These are phyloP conservation scores for Amblyornis subalaris DNA, from an alignment of 2,113 vertebrate species.

Conservation along the genomic window DNA sequence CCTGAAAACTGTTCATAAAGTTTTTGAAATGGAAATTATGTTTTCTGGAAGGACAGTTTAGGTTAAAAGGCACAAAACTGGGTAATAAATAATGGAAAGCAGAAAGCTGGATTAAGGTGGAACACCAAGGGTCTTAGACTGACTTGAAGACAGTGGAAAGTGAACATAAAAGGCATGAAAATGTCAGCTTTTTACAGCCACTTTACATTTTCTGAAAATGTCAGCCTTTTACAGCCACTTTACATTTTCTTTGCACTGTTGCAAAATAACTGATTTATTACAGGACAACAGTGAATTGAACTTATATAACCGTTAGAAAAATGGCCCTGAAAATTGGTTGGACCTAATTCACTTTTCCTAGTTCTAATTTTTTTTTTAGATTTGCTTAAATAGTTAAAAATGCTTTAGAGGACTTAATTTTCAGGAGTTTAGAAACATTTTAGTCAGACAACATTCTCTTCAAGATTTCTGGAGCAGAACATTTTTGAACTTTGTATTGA, in stretches of 20 bases:
- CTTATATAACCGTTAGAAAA: neutral
- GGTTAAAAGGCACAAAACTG: neutral
- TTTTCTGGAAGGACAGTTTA: neutral
- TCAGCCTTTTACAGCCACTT: neutral
- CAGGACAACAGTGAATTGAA: neutral
- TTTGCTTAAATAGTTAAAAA: neutral
- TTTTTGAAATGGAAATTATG: constrained; percentile 10
- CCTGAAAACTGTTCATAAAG: neutral
- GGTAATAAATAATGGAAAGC: neutral
- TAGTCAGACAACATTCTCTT: neutral
- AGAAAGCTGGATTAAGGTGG: neutral
- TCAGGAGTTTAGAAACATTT: neutral
- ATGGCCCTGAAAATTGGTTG: neutral
- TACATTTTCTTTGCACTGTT: neutral
- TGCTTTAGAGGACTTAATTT: neutral
- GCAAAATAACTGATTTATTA: neutral
- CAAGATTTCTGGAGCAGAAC: neutral
- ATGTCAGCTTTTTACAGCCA: neutral
- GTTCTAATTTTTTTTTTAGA: neutral
- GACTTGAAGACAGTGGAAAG: neutral
- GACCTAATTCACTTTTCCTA: neutral
- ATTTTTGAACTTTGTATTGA: neutral
- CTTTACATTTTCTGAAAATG: neutral
- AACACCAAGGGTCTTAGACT: neutral
- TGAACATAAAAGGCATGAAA: neutral